phyloP scores from a whole-genome alignment of 2,888 invertebrate genomes.

The Sabatieria punctata region DNA sequence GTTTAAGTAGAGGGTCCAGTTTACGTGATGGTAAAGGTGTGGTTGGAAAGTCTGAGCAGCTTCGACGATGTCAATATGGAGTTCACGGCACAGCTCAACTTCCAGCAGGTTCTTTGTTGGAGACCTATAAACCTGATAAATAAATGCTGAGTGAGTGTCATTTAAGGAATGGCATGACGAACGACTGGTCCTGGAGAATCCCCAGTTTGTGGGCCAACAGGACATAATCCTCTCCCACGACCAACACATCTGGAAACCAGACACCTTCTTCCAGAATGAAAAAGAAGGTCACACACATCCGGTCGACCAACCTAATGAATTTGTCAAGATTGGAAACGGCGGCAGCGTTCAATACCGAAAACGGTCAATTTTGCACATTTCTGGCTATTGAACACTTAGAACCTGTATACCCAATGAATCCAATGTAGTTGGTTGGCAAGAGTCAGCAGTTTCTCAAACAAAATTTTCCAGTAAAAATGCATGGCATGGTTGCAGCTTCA shows the following conservation, averaged over 20 bases:
- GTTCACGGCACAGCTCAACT: slow-evolving; percentile 8
- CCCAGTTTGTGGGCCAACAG: neutral
- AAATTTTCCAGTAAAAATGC: no score
- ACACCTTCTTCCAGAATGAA: slow-evolving; percentile 11
- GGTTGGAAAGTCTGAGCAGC: slow-evolving; percentile 2
- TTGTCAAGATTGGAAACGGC: slow-evolving; percentile 4
- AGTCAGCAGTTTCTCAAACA: no score
- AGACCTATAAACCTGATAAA: no score
- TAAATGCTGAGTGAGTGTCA: no score
- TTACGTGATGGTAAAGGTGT: neutral
- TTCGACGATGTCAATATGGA: slow-evolving; percentile 10
- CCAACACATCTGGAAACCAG: slow-evolving; percentile 6
- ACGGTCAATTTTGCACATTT: slow-evolving; percentile 3
- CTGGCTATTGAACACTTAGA: neutral
- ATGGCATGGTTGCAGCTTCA: slow-evolving; percentile 1
- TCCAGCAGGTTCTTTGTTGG: no score
- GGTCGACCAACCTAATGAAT: slow-evolving; percentile 5
- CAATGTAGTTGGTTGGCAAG: no score
- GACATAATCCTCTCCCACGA: neutral
- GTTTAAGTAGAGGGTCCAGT: neutral
- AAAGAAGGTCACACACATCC: slow-evolving; percentile 6
- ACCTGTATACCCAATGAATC: no score
- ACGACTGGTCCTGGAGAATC: slow-evolving; percentile 2
- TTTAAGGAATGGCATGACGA: slow-evolving; percentile 7
- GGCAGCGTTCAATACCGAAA: slow-evolving; percentile 5